phyloP scores from a whole-genome alignment of 2,113 vertebrate genomes.

The Bubo bubo region DNA sequence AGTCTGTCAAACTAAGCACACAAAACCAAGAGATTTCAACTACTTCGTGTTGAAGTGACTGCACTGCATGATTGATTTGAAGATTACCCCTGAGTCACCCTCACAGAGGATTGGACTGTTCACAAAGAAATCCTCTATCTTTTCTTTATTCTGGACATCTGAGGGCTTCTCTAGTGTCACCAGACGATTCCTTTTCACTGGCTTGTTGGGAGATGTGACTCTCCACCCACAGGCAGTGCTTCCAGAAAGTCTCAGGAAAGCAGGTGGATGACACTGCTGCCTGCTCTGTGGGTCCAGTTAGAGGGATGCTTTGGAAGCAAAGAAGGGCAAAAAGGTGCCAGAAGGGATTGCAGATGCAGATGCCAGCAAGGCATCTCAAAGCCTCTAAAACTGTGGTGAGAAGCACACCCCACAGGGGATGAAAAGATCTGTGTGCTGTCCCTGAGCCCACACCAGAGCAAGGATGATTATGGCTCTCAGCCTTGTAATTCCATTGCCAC shows the following conservation, averaged over 20 bases:
- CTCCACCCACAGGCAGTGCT: background rate
- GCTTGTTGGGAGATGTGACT: background rate
- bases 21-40: background rate
- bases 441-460: background rate
- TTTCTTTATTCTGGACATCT: background rate
- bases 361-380: background rate
- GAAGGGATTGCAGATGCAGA: background rate
- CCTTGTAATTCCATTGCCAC: background rate
- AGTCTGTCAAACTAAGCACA: background rate
- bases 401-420: background rate
- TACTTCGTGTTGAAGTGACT: background rate
- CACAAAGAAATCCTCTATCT: background rate
- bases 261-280: background rate
- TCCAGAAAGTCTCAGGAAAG: background rate
- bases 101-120: background rate
- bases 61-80: background rate
- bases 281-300: background rate
- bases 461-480: background rate
- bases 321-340: background rate
- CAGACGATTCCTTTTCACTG: background rate
- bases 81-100: background rate
- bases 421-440: background rate
- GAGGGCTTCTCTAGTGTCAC: background rate
- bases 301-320: background rate
- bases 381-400: background rate